Evolutionary conservation across 2,113 vertebrate genomes (phyloP), one percentile per base, ranked within the genome.

Genomic region (Austrofundulus limnaeus): DNA sequence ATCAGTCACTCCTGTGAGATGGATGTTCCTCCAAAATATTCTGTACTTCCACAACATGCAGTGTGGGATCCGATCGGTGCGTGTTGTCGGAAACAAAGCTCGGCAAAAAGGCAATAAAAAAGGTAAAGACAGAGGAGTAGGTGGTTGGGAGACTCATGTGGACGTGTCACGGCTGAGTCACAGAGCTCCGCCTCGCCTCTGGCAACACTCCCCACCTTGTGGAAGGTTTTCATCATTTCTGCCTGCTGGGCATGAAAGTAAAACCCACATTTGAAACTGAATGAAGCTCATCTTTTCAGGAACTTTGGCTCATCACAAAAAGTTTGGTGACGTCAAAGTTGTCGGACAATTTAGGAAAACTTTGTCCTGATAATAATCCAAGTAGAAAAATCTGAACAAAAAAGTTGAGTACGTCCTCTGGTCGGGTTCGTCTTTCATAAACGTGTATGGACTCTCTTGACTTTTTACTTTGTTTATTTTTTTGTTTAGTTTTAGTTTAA

Each of bases 131-230:
- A 34, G 1, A 34, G 9, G 31, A 34, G 31, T 5, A 34, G 31
- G 31, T 34, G 31, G 31, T 10, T 34, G 31, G 31, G 9, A 34
- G 31, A 34, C 31, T 34, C 24, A 7, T 52, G 2, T 8, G 17
- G 41, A 28, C 7, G 37, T 11, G 39, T 46, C 48, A 53, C 0
- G 2, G n/a, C 59, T 85, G 81, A 87, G 69, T 87, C 85, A 81
- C 39, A 65, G 43, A 41, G 25, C 45, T 34, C 52, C 21, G 78
- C 63, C 70, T 70, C 14, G 10, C 72, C 72, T 50, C 34, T 39
- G 31, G 55, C 72, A 80, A 42, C 73, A 71, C 67, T 61, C 52
- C 75, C 50, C 37, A 49, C 70, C 21, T 45, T 68, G 15, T 48
- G 57, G 4, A 52, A 49, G 23, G 49, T 28, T 55, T 56, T 83